Evolutionary conservation across 2,888 invertebrate species (phyloP), one percentile per base, ranked within the genome.

Genomic region (Kuschelorhynchus macadamiae): DNA sequence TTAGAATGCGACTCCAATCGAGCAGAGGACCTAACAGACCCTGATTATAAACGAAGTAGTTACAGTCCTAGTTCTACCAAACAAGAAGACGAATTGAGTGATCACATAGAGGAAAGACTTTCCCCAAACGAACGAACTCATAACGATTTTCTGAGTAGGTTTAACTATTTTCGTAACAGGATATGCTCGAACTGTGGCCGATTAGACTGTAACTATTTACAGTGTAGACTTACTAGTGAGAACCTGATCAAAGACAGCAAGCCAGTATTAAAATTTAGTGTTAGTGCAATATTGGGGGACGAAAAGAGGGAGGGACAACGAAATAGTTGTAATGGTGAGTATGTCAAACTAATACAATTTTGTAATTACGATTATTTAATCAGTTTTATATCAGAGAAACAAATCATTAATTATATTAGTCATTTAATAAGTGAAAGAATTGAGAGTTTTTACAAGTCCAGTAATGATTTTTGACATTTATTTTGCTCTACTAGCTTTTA

Each of bases 251-350:
- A 83, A 61, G 83, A 83, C 74, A 80, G 74, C 57, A 94, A 94
- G 78, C 95, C 95, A 16, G 88, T 93, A 80, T 87, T 95, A 77
- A 95, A 95, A 84, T 96, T 96, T 85, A 95, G 95, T 89, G 95
- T 96, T 72, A 95, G 92, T 86, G 95, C 95, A 46, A 96, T 96
- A 76, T 86, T 96, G 77, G 94, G 94, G 0, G 86, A 86, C 71
- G 89, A 90, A 75, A 76, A 76, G 55, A 69, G 72, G 14, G 73
- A 74, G 39, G 74, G 71, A 33, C 74, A 74, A 61, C 72, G 70
- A 64, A 73, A 64, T 59, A 47, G 60, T 33, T 65, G 57, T 36
- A 59, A 30, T 59, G 64, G 64, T 64, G 39, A 56, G 59, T n/a
- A 36, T 4, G 3, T 32, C 9, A 32, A n/a, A n/a, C n/a, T n/a